These are phyloP conservation scores for Drosophila murphyi DNA, from an alignment of 1,140 invertebrate genomes.

Conservation along the genomic window DNA sequence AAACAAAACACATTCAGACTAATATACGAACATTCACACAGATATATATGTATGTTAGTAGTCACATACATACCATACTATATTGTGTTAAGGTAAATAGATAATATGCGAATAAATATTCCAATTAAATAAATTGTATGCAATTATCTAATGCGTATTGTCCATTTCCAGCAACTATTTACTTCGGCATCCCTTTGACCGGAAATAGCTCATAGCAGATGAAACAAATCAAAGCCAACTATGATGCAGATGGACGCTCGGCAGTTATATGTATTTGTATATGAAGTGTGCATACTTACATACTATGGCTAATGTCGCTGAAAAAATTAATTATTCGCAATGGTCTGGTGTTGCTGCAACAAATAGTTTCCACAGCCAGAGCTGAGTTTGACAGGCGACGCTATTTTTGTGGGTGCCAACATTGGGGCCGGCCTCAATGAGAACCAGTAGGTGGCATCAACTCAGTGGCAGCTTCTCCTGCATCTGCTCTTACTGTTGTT, in stretches of 20 bases:
- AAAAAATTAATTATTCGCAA: constrained; percentile 59
- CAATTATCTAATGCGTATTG: not conserved
- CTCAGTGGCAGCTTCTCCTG: constrained; percentile 25
- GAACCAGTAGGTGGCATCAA: constrained; percentile 22
- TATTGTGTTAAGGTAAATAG: too few species aligned
- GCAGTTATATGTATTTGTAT: not conserved
- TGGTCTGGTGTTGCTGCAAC: constrained; percentile 18
- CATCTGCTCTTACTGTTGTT: constrained; percentile 57
- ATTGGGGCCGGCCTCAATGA: constrained; percentile 22
- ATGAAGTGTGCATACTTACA: not conserved
- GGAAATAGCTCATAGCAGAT: constrained; percentile 1
- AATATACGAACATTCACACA: not conserved
- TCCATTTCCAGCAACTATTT: not conserved
- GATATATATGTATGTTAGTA: too few species aligned
- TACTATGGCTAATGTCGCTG: constrained; percentile 37
- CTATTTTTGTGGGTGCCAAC: constrained; percentile 54
- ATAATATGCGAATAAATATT: too few species aligned
- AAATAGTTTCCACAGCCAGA: constrained; percentile 22
- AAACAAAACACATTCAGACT: not conserved
- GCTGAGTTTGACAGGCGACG: constrained; percentile 51
- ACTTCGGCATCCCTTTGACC: not conserved
- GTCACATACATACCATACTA: too few species aligned
- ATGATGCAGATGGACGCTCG: not conserved
- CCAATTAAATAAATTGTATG: not conserved
- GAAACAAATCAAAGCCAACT: not conserved